Evolutionary conservation across 2,888 invertebrate species (phyloP).

Genomic region (Molorchus minor): DNA sequence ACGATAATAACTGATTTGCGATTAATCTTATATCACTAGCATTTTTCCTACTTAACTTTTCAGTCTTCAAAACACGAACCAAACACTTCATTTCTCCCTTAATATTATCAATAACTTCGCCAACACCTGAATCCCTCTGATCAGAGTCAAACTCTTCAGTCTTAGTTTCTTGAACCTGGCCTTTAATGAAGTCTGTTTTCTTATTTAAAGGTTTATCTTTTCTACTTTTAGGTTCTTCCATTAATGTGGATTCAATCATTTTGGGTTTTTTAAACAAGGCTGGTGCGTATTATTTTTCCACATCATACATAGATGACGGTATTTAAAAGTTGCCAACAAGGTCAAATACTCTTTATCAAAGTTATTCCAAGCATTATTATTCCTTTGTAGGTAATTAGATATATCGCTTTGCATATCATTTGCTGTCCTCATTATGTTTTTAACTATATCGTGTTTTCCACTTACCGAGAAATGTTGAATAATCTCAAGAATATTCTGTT

Average conservation of each 20-base stretch:
- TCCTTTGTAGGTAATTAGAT: constrained; percentile 27
- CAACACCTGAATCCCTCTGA: constrained; percentile 13
- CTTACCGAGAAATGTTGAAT: constrained; percentile 22
- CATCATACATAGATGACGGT: constrained; percentile 27
- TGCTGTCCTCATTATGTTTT: constrained; percentile 17
- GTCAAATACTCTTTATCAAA: constrained; percentile 29
- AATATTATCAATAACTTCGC: constrained; percentile 39
- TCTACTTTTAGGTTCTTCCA: neutral
- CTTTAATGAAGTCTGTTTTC: neutral
- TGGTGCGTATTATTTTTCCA: constrained; percentile 23
- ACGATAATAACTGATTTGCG: constrained; percentile 42
- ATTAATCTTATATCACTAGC: constrained; percentile 41
- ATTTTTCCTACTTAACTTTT: constrained; percentile 45
- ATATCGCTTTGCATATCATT: constrained; percentile 19
- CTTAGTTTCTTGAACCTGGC: neutral
- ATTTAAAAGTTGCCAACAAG: constrained; percentile 21
- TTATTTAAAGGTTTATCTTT: neutral
- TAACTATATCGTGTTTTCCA: constrained; percentile 28
- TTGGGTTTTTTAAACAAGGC: constrained; percentile 15
- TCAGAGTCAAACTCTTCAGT: neutral
- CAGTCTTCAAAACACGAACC: constrained; percentile 39
- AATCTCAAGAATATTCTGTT: constrained; percentile 32
- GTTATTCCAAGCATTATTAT: neutral
- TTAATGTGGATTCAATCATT: neutral
- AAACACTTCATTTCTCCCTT: constrained; percentile 47